Evolutionary conservation across 1,140 invertebrate species (phyloP).

Genomic region (Magallana angulata): DNA sequence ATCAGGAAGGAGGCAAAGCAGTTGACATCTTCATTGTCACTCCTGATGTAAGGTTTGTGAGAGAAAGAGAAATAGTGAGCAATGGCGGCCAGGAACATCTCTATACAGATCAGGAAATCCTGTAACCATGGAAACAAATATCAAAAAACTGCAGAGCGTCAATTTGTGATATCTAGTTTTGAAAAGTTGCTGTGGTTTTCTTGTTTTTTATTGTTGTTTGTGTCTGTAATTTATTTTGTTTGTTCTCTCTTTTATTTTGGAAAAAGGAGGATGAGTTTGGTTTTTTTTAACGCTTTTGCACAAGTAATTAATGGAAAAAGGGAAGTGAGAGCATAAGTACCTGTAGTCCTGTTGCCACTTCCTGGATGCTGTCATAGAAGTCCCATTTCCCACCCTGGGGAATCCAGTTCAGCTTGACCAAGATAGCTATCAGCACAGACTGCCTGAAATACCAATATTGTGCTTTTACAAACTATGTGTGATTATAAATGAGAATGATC

Average conservation of each 20-base stretch:
- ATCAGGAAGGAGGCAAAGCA: constrained; percentile 83
- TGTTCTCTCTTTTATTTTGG: too few species aligned
- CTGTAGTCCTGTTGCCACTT: constrained; percentile 89
- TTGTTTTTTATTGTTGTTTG: not conserved
- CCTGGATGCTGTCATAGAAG: constrained; percentile 85
- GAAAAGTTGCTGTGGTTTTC: too few species aligned
- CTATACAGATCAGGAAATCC: constrained; percentile 97
- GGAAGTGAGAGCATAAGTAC: constrained; percentile 78
- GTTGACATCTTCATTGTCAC: constrained; percentile 58
- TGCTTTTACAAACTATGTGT: too few species aligned
- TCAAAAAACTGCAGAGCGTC: too few species aligned
- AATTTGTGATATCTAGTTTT: too few species aligned
- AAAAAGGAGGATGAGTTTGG: too few species aligned
- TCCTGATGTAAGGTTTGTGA: constrained; percentile 87
- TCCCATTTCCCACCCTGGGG: constrained; percentile 81
- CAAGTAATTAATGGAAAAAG: too few species aligned
- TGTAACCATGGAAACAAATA: constrained; percentile 76
- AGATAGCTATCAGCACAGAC: constrained; percentile 91
- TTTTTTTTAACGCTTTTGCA: too few species aligned
- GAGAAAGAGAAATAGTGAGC: constrained; percentile 97
- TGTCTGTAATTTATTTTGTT: not conserved
- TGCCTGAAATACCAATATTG: constrained; percentile 82
- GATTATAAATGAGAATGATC: too few species aligned
- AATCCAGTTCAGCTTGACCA: constrained; percentile 89
- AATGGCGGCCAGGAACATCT: constrained; percentile 97